These are phyloP conservation scores for Cacatua alba DNA, from an alignment of 2,113 vertebrate species.

Conservation along the genomic window DNA sequence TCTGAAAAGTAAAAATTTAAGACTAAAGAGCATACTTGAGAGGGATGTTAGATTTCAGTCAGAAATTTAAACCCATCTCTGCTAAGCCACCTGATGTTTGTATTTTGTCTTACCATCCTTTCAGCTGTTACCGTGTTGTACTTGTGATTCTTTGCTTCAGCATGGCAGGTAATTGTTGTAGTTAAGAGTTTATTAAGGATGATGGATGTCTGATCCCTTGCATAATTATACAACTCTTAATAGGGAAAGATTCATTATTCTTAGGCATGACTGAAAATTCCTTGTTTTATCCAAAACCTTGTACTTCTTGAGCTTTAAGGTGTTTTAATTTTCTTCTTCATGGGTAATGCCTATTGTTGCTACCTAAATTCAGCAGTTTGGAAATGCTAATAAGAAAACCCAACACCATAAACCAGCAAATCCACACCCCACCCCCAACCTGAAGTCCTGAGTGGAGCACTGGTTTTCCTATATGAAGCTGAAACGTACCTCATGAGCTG, in stretches of 20 bases:
- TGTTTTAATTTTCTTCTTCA: not conserved
- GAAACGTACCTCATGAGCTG: not conserved
- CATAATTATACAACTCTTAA: not conserved
- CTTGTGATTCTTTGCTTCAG: not conserved
- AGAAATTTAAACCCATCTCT: not conserved
- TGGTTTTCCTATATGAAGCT: not conserved
- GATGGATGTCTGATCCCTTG: not conserved
- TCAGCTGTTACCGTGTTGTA: not conserved
- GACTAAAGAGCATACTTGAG: not conserved
- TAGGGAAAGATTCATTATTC: not conserved
- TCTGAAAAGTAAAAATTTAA: not conserved
- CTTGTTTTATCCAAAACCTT: not conserved
- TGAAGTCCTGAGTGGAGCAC: not conserved
- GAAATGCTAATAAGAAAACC: fast-evolving
- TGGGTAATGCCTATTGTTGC: not conserved
- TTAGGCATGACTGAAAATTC: not conserved
- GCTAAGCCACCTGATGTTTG: not conserved
- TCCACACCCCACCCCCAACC: not conserved
- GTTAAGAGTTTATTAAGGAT: not conserved
- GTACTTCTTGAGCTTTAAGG: not conserved
- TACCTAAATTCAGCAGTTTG: not conserved
- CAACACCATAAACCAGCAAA: not conserved
- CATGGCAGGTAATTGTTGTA: not conserved
- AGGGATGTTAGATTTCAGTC: not conserved
- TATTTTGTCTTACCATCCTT: not conserved